Conservation (phyloP, 2,888 invertebrate species). For the Unio delphinus region DNA sequence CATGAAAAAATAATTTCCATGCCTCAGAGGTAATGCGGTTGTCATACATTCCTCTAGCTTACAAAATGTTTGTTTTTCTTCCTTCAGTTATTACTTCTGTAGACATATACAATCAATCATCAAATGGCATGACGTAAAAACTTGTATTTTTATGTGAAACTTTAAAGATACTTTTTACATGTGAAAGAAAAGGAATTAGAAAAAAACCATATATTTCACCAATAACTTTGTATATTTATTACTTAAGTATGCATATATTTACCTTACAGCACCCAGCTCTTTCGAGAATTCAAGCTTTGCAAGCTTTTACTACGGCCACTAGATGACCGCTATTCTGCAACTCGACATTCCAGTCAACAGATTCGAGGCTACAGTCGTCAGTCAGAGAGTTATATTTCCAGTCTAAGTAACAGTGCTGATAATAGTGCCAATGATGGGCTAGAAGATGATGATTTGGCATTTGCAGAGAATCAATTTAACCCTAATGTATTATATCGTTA, state of each 20-base stretch:
- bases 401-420: constrained; percentile 68
- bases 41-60: too few species aligned
- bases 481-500: constrained; percentile 60
- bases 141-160: too few species aligned
- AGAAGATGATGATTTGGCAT: constrained; percentile 52
- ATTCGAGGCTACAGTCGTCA: constrained; percentile 69
- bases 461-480: constrained; percentile 49
- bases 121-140: too few species aligned
- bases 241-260: constrained; percentile 2
- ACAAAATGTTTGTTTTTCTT: too few species aligned
- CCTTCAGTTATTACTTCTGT: too few species aligned
- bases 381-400: constrained; percentile 68
- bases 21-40: too few species aligned
- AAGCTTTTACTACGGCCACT: constrained; percentile 68
- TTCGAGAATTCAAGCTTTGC: constrained; percentile 70
- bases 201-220: neutral
- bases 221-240: neutral
- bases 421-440: constrained; percentile 59
- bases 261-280: constrained; percentile 61
- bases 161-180: too few species aligned
- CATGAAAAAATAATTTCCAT: too few species aligned
- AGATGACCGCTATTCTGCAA: constrained; percentile 63
- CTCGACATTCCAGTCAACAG: constrained; percentile 58
- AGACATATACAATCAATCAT: too few species aligned
- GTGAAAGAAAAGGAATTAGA: too few species aligned